Evolutionary conservation across 2,113 vertebrate genomes (phyloP), one percentile per base, ranked within the genome.

Genomic region (Trichomycterus rosablanca): DNA sequence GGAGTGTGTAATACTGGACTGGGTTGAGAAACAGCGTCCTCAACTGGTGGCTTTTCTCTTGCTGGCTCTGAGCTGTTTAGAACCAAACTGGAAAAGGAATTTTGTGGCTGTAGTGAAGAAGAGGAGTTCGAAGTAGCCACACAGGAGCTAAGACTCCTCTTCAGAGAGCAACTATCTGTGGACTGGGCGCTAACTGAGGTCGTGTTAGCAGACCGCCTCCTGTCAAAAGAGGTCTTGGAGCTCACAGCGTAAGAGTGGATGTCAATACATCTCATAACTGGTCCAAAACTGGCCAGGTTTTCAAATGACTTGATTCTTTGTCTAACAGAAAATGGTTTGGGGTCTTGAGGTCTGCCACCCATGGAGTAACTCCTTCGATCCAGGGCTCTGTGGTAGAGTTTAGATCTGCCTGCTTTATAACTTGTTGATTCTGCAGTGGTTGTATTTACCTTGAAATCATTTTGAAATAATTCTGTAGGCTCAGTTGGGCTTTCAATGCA

Each of bases 301-400:
- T 98, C 94, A 26, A 97, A 98, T 4, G 94, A 98, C 76, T 95
- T 96, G 67, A 98, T 98, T 72, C 94, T 89, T 64, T 97, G 92
- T 66, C 88, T 90, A 35, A 98, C 95, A 23, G 95, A 95, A 76
- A 97, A 92, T 26, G 90, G 91, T 75, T 88, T 84, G 37, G 83
- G 78, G 65, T 90, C 89, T 2, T 82, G 78, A 0, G 88, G 78
- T 76, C 84, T 83, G 66, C 80, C 81, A 18, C 92, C 87, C 1
- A 85, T 86, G 63, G 86, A 84, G 52, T 87, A 85, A 54, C 88
- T 90, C 15, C 83, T 86, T 18, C 84, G 89, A 32, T 79, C 77
- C 42, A 72, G 44, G n/a, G 72, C 50, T 57, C 71, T 75, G 6
- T 75, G 20, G 26, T 74, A 71, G 15, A 74, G 46, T 66, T 73